A percentile compares a stretch with the other conserved stretches of the same genome.
phyloP scores from a whole-genome alignment of 2,113 vertebrate genomes.

The Cettia cetti region DNA sequence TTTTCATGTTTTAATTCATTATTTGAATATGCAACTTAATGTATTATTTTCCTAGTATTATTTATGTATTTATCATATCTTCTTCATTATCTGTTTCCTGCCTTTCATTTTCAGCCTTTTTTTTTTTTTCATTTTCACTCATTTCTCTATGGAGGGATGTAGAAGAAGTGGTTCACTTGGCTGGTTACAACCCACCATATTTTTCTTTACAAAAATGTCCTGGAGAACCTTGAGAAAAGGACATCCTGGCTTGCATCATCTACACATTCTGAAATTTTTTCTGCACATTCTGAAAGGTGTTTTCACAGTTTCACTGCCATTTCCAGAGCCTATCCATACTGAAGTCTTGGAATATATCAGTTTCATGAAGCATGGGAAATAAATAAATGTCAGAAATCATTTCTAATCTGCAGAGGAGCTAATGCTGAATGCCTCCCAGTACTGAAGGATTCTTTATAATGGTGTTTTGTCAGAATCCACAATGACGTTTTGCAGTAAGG shows the following conservation, averaged over 20 bases:
- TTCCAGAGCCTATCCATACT: not conserved
- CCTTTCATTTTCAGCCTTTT: not conserved
- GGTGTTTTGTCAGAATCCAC: not conserved
- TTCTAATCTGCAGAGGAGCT: not conserved
- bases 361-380: not conserved
- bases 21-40: not conserved
- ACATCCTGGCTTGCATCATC: not conserved
- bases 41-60: not conserved
- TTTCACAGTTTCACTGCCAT: not conserved
- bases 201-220: not conserved
- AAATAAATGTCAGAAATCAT: not conserved
- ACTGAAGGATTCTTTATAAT: not conserved
- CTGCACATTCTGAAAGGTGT: not conserved
- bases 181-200: not conserved
- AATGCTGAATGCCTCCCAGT: not conserved
- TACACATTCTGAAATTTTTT: not conserved
- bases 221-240: not conserved
- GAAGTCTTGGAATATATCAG: not conserved
- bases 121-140: not conserved
- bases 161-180: fast-evolving
- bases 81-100: not conserved
- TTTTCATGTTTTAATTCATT: not conserved
- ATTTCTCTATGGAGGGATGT: not conserved
- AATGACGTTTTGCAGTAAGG: not conserved
- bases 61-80: not conserved